A percentile compares a stretch with the other conserved stretches of the same genome.
Conservation (phyloP, 1,140 invertebrate species). For the Batillaria attramentaria region DNA sequence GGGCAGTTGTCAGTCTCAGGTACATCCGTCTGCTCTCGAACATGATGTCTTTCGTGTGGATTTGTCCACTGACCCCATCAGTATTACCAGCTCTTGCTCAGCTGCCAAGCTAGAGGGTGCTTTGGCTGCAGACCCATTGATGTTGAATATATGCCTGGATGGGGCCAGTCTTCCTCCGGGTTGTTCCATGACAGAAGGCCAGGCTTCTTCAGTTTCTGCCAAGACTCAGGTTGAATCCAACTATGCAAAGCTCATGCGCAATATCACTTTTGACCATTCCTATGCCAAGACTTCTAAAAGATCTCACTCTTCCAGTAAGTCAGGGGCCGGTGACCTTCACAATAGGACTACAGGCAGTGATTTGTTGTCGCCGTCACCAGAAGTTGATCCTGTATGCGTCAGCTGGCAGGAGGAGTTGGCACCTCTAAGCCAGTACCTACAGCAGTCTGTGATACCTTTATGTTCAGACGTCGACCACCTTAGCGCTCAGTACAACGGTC, state of each 20-base stretch:
- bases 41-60: conserved; percentile 16
- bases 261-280: conserved; percentile 13
- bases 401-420: neutral
- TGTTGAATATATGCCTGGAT: too few relatives aligned
- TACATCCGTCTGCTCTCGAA: neutral
- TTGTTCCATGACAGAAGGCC: neutral
- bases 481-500: neutral
- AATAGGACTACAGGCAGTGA: neutral
- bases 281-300: conserved; percentile 12
- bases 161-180: neutral
- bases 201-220: neutral
- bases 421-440: neutral
- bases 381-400: neutral
- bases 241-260: conserved; percentile 30
- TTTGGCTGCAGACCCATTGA: too few relatives aligned
- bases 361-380: neutral
- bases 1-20: neutral
- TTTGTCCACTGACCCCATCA: conserved; percentile 21
- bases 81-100: conserved; percentile 3
- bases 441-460: conserved; percentile 7
- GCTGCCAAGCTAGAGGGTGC: too few relatives aligned
- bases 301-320: neutral
- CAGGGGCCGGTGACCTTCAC: neutral
- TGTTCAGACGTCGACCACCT: neutral
- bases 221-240: neutral